phyloP scores from a whole-genome alignment of 2,113 vertebrate genomes.

The Chaetodon auriga region DNA sequence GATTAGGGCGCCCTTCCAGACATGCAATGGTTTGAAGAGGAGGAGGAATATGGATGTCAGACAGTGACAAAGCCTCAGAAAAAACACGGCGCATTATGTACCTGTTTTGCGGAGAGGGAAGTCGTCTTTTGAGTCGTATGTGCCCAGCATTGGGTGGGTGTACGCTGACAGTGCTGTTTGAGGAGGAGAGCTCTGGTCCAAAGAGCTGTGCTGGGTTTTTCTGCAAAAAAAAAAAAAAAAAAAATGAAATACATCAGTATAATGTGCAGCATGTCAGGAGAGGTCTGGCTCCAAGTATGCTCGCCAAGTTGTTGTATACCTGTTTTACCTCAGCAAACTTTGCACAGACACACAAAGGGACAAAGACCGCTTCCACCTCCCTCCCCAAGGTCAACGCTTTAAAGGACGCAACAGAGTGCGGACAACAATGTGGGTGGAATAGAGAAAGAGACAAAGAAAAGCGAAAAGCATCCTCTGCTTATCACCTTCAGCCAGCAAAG shows the following conservation, averaged over 20 bases:
- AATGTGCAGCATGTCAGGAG: background rate
- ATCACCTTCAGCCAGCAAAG: background rate
- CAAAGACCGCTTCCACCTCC: conserved; percentile 32
- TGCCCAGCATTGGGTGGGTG: conserved; percentile 93
- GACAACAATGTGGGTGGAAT: conserved; percentile 26
- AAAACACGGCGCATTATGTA: conserved; percentile 59
- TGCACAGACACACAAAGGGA: background rate
- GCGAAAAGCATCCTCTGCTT: conserved; percentile 13
- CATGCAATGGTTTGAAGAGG: background rate
- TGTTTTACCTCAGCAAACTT: background rate
- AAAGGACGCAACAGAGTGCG: conserved; percentile 27
- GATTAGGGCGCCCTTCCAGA: conserved; percentile 10
- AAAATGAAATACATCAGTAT: conserved; percentile 9
- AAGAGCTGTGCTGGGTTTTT: conserved; percentile 98
- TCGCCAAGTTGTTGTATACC: background rate
- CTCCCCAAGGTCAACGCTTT: conserved; percentile 37
- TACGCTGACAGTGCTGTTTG: conserved; percentile 92
- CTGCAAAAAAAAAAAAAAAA: conserved; percentile 72
- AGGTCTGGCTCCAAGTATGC: background rate
- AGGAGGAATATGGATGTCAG: background rate
- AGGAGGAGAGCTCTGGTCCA: conserved; percentile 98
- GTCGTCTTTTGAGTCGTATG: conserved; percentile 97
- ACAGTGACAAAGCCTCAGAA: background rate
- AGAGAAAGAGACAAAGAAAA: background rate
- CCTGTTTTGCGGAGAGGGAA: conserved; percentile 99